Evolutionary conservation across 2,797 vertebrate species (phyloP).

Genomic region (Chromis chromis): DNA sequence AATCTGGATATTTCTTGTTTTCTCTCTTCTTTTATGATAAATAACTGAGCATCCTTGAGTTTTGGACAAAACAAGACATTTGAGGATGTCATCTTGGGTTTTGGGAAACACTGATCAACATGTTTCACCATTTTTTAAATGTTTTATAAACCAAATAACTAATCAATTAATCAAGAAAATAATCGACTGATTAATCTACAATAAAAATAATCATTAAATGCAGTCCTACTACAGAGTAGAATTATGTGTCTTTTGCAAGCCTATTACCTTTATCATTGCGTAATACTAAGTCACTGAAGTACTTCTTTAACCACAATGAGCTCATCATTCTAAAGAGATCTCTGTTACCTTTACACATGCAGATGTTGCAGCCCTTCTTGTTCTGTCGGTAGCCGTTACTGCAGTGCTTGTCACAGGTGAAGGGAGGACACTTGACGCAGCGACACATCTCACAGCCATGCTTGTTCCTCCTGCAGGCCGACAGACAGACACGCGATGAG

Average conservation of each 20-base stretch:
- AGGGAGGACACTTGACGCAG: constrained; percentile 87
- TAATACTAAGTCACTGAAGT: not conserved
- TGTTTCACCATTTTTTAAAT: too few species aligned
- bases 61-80: too few species aligned
- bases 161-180: too few species aligned
- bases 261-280: not conserved
- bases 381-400: constrained; percentile 83
- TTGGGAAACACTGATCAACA: too few species aligned
- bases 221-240: too few species aligned
- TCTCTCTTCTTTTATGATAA: too few species aligned
- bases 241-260: not conserved
- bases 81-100: too few species aligned
- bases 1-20: too few species aligned
- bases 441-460: constrained; percentile 90
- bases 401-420: constrained; percentile 87
- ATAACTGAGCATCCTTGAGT: too few species aligned
- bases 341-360: constrained; percentile 85
- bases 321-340: not conserved
- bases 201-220: too few species aligned
- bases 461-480: constrained; percentile 84
- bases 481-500: constrained; percentile 25
- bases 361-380: constrained; percentile 87
- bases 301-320: not conserved
- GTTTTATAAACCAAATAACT: too few species aligned
- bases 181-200: too few species aligned